Percentiles rank a stretch among this genome's conserved stretches.
phyloP scores from a whole-genome alignment of 23 tunicate genomes.

The Trididemnum nubilum region DNA sequence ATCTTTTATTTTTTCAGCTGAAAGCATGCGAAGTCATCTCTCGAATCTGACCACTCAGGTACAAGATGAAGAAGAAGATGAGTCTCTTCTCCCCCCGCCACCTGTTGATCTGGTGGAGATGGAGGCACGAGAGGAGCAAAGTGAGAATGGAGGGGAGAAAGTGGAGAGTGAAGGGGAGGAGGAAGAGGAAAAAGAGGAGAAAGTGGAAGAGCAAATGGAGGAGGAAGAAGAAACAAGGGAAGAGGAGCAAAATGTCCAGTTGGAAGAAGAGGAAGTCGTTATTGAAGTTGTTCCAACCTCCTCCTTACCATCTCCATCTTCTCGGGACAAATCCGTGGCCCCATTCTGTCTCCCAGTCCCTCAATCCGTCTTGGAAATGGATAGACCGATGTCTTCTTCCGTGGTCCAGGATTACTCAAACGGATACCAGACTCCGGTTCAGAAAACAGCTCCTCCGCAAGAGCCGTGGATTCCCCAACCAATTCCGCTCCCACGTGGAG shows the following conservation, averaged over 20 bases:
- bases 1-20: not conserved
- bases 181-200: slow-evolving; percentile 5
- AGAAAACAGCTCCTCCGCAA: slow-evolving; percentile 27
- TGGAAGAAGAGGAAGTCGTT: too few species aligned
- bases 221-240: not conserved
- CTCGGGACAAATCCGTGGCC: slow-evolving; percentile 10
- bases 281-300: too few species aligned
- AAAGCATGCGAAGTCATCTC: not conserved
- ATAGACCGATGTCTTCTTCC: not conserved
- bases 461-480: slow-evolving; percentile 41
- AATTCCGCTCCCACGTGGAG: slow-evolving; percentile 54
- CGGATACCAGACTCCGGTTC: slow-evolving; percentile 46
- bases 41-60: not conserved
- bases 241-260: not conserved
- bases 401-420: slow-evolving; percentile 33
- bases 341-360: slow-evolving; percentile 51
- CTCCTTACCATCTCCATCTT: not conserved
- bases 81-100: not conserved
- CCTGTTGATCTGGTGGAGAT: not conserved
- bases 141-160: not conserved
- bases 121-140: not conserved
- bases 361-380: slow-evolving; percentile 53
- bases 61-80: not conserved
- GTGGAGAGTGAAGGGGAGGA: not conserved
- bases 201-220: not conserved